Evolutionary conservation across 2,113 vertebrate genomes (phyloP).

Genomic region (Orthochromis malagaraziensis): DNA sequence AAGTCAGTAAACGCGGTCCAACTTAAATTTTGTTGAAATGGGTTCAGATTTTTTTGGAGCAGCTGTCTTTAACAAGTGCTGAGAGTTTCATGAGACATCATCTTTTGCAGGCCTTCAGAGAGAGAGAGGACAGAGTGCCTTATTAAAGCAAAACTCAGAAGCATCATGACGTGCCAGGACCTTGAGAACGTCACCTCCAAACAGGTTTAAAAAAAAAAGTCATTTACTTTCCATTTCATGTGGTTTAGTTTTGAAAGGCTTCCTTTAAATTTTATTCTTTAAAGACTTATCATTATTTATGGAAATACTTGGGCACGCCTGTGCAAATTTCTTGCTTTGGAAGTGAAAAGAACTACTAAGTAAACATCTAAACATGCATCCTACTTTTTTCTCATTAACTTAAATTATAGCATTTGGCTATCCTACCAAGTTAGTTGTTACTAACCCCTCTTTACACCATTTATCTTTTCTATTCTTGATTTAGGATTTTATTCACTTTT

Average conservation of each 20-base stretch:
- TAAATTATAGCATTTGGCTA: neutral
- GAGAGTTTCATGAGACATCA: neutral
- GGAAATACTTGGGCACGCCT: neutral
- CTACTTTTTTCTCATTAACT: neutral
- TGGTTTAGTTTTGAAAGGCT: neutral
- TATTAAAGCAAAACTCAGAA: slow-evolving; percentile 92
- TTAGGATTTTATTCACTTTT: neutral
- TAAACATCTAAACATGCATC: neutral
- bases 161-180: slow-evolving; percentile 96
- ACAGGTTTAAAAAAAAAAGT: slow-evolving; percentile 76
- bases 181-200: slow-evolving; percentile 97
- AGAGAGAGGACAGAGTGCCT: slow-evolving; percentile 87
- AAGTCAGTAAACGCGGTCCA: slow-evolving; percentile 73
- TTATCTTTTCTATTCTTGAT: neutral
- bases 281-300: neutral
- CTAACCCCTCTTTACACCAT: neutral
- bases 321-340: neutral
- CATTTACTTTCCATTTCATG: neutral
- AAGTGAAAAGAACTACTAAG: neutral
- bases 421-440: neutral
- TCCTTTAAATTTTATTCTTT: neutral
- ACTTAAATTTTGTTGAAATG: neutral
- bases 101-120: slow-evolving; percentile 81
- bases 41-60: neutral
- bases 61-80: neutral